These are phyloP conservation scores for Ernsta delagoae DNA, from an alignment of 2,888 invertebrate species.

Conservation along the genomic window DNA sequence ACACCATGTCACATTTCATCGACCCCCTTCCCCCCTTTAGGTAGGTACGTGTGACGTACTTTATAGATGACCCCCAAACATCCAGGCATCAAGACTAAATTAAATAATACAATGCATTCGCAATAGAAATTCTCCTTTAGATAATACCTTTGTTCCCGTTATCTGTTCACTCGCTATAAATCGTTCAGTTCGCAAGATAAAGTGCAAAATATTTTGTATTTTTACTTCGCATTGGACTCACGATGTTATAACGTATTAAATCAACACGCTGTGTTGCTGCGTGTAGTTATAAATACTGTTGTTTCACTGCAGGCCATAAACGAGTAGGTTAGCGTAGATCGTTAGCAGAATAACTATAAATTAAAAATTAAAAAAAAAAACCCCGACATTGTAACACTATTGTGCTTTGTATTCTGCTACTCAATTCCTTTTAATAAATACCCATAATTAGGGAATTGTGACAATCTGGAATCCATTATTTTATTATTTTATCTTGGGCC, in stretches of 20 bases:
- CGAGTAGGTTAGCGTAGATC: background rate
- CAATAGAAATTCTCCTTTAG: background rate
- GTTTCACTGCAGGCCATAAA: background rate
- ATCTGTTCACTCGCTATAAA: conserved; percentile 59
- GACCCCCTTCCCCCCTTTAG: no score
- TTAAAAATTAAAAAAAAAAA: no score
- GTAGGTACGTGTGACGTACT: no score
- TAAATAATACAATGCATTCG: background rate
- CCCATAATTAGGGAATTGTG: no score
- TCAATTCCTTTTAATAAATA: no score
- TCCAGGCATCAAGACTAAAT: background rate
- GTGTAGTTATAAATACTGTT: background rate
- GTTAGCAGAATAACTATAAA: no score
- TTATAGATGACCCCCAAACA: no score
- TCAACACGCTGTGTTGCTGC: conserved; percentile 29
- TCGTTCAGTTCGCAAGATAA: conserved; percentile 53
- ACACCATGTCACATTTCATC: no score
- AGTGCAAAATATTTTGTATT: conserved; percentile 38
- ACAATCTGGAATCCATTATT: no score
- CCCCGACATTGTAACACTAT: no score
- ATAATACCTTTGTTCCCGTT: conserved; percentile 57
- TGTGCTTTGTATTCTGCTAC: no score
- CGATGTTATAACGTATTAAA: conserved; percentile 35
- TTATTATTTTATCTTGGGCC: no score
- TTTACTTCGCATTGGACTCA: conserved; percentile 27